Base-by-base conservation (phyloP, 2,113 vertebrate species). In the Odontesthes bonariensis region DNA sequence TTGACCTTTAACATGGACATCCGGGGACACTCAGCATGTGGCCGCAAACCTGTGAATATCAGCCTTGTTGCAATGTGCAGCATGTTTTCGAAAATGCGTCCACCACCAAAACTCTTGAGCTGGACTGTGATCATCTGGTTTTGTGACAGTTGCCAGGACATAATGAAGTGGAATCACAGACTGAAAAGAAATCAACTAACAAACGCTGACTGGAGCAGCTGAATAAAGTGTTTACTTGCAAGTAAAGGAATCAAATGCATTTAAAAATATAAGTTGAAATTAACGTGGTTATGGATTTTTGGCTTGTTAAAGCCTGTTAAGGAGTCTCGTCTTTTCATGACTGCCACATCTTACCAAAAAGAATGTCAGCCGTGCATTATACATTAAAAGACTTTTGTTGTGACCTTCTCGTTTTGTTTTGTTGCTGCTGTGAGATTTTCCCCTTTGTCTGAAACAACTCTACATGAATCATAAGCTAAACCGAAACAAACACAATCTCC, bases 401-500 rank as follows among this genome's bases (percentile, higher is more conserved):
- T 81, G 83, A 87, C 80, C 83, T 90, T 86, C 60, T 35, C 22
- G 5, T 74, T 78, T 73, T 77, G 74, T 84, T 82, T 82, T 74
- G 69, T 70, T 82, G 62, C 65, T 20, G 57, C 79, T 81, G 55
- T 55, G 82, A 88, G 80, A 77, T 86, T 78, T 77, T 77, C 56
- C 35, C 67, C 70, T 87, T 89, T 86, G 74, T 82, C 86, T 81
- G 38, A 76, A 86, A 73, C 71, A 78, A 38, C 73, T 82, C 79
- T 61, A 63, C 66, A 73, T 73, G 84, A 89, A 82, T 79, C 65
- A 84, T 85, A 86, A 84, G 69, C 71, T 78, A 71, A 83, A 79
- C 59, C 14, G 55, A 77, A 58, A 66, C 59, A 72, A 85, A 89
- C 80, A 49, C 52, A 63, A 42, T 64, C 60, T 75, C 62, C 75